These are phyloP conservation scores for Girardia tigrina DNA, from an alignment of 2,888 invertebrate genomes.

Conservation along the genomic window DNA sequence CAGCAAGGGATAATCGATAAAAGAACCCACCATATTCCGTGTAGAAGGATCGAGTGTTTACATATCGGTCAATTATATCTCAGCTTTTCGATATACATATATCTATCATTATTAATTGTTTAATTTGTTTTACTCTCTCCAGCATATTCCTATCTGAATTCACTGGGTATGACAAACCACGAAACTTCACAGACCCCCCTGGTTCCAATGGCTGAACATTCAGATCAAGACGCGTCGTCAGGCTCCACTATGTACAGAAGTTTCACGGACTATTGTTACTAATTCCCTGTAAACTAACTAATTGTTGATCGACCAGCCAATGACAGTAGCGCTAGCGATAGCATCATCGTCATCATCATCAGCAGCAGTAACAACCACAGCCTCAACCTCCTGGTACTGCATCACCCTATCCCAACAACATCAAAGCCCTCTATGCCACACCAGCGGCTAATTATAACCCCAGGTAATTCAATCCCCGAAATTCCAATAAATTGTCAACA, in stretches of 20 bases:
- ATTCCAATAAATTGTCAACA: background rate
- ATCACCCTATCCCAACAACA: background rate
- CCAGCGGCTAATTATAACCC: conserved; percentile 23
- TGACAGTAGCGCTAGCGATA: too few relatives aligned
- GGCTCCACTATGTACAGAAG: conserved; percentile 20
- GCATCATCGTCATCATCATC: too few relatives aligned
- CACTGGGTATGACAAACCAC: conserved; percentile 15
- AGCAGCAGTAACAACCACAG: too few relatives aligned
- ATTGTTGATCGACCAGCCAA: conserved; percentile 2
- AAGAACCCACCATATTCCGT: too few relatives aligned
- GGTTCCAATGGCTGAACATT: conserved; percentile 14
- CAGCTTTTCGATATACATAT: too few relatives aligned
- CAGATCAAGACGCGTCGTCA: conserved; percentile 15
- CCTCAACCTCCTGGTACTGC: too few relatives aligned
- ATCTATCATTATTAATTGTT: background rate
- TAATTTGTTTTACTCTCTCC: background rate
- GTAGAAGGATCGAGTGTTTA: too few relatives aligned
- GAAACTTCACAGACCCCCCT: conserved; percentile 4
- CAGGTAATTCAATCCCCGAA: conserved; percentile 19
- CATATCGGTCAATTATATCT: too few relatives aligned
- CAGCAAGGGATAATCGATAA: too few relatives aligned
- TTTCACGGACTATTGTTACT: conserved; percentile 20
- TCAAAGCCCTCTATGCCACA: conserved; percentile 1
- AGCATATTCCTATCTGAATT: background rate
- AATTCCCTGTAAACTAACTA: background rate